Evolutionary conservation across 2,113 vertebrate species (phyloP).

Genomic region (Athene noctua): DNA sequence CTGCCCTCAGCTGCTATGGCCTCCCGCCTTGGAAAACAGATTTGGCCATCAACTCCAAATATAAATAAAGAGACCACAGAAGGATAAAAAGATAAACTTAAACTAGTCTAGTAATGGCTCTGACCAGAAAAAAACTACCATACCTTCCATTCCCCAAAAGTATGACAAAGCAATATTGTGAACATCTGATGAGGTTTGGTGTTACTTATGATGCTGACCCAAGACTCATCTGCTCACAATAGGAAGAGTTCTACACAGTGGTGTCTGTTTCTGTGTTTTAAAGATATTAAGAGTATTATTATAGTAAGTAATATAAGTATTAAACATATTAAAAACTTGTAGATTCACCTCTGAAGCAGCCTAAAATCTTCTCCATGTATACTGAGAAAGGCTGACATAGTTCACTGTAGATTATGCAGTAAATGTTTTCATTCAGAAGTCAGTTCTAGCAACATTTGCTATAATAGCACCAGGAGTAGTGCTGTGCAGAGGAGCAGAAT

Average conservation of each 20-base stretch:
- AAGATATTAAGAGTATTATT: no score
- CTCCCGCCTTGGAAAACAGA: background rate
- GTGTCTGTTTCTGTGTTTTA: background rate
- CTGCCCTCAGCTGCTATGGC: background rate
- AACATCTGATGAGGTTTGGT: background rate
- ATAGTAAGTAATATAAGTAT: no score
- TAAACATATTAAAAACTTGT: background rate
- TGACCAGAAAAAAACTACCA: background rate
- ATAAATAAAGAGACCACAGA: background rate
- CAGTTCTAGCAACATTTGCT: background rate
- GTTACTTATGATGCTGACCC: background rate
- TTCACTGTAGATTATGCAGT: background rate
- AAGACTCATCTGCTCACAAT: background rate
- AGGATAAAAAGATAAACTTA: background rate
- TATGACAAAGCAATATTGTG: fast-evolving
- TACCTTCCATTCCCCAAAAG: background rate
- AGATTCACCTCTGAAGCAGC: background rate
- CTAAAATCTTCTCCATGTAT: background rate
- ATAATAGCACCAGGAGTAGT: background rate
- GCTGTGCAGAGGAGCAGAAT: background rate
- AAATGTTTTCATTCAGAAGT: background rate
- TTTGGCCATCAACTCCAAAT: background rate
- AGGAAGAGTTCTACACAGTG: background rate
- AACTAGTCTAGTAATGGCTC: background rate
- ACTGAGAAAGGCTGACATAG: background rate